These are phyloP conservation scores for Aulostomus chinensis DNA, from an alignment of 2,797 vertebrate genomes.

Conservation along the genomic window DNA sequence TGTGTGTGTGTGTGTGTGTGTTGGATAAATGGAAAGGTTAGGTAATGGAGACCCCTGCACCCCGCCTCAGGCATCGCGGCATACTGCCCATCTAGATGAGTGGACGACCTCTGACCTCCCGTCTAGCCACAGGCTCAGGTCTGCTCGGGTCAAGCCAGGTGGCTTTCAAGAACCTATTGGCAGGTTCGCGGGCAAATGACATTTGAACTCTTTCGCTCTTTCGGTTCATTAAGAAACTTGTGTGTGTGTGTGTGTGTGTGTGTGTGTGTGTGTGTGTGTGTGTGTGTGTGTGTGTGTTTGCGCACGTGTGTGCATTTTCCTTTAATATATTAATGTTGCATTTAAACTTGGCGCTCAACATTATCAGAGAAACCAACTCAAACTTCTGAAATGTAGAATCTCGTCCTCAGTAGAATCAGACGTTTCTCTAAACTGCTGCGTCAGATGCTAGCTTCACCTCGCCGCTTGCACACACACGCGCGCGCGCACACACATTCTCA, in stretches of 20 bases:
- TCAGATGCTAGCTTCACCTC: no score
- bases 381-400: no score
- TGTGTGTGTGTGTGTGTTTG: not conserved
- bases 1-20: no score
- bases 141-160: constrained; percentile 66
- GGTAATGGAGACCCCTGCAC: constrained; percentile 57
- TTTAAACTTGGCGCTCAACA: no score
- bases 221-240: constrained; percentile 42
- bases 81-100: constrained; percentile 65
- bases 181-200: constrained; percentile 50
- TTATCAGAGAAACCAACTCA: no score
- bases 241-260: constrained; percentile 1
- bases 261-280: not conserved
- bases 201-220: constrained; percentile 62
- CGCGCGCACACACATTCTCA: no score
- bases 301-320: not conserved
- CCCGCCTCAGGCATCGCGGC: constrained; percentile 53
- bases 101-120: constrained; percentile 62
- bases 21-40: constrained; percentile 62
- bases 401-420: constrained; percentile 22
- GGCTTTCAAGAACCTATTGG: constrained; percentile 59
- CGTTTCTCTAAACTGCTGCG: constrained; percentile 2
- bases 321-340: no score
- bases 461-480: no score
- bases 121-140: constrained; percentile 69